Evolutionary conservation across 2,113 vertebrate genomes (phyloP), one percentile per base, ranked within the genome.

Genomic region (Rhabdomys dilectus): DNA sequence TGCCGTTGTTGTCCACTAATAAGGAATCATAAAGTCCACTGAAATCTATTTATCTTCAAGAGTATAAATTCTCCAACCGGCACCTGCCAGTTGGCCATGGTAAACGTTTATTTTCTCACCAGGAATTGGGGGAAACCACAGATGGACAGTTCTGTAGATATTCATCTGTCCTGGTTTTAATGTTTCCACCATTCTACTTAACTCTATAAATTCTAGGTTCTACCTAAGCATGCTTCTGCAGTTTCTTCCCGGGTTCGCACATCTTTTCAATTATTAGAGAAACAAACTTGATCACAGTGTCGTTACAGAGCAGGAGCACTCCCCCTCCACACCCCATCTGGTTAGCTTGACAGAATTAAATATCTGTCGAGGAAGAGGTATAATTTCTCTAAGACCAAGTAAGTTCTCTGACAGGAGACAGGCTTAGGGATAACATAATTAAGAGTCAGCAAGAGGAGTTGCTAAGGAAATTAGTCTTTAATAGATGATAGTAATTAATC

Each of bases 391-490:
- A 91, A 94, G 17, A 78, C 81, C 31, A 77, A 90, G 45, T 77
- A 91, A 88, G 42, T 92, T 80, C 60, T 97, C 89, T 89, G 93
- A 92, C 92, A 95, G 85, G 81, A 42, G 66, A 56, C 19, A 91
- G 93, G 68, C 87, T 89, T 93, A 48, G 12, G 51, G 58, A 42
- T 93, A 96, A 88, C 66, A 92, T 89, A 89, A 97, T 97, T 96
- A 96, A 82, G 82, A 96, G 78, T 95, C 96, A 87, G 76, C 68
- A 93, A 80, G 66, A 95, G 73, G 66, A 75, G 77, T 89, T 96
- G 78, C 42, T 81, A 97, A 96, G 88, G 91, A 97, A 97, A 97
- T 95, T 90, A 78, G 92, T 96, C 97, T 95, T 93, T 95, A 97
- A 94, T 89, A 66, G 86, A 94, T 60, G 95, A 62, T 90, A 85